Base-by-base conservation (phyloP, 2,888 invertebrate genomes). In the Pterostichus madidus region DNA sequence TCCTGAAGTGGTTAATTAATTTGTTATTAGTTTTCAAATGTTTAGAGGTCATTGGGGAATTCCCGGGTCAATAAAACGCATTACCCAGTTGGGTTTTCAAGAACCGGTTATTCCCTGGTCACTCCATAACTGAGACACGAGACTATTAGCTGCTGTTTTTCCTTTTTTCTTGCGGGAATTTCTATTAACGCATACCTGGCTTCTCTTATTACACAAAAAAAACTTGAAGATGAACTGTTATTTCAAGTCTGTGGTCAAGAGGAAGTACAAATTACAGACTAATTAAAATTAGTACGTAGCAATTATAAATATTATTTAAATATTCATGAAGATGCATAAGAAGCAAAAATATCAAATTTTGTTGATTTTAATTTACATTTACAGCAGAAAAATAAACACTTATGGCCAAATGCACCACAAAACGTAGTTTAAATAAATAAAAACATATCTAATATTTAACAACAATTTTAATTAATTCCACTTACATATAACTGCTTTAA, bases 51-150 rank as follows among this genome's bases (percentile, higher is more conserved):
- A 46, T 17, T 6, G 24, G 75, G 73, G 75, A 75, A 75, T 75
- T 75, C 49, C 75, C 52, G 17, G 75, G 75, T 75, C 75, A 75
- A 75, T 52, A 75, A 71, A 71, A 44, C 64, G 32, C 64, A 64
- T 59, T 31, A 61, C 61, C 7, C 7, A 71, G 44, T 49, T 6
- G 10, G 2, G 5, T 56, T 64, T 32, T 44, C 13, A 11, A 52
- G 32, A 75, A 75, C 75, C 75, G 52, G 75, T 75, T 75, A 75
- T 75, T 52, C 75, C 52, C 52, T n/a, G 75, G 17, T 13, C 5
- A 15, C 17, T 56, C 39, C 24, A 59, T 64, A 64, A 24, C 24
- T 24, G 13, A 11, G 13, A n/a, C 49, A 49, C 49, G 24, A 31
- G 59, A 31, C 31, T 15, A 17, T 17, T 53, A 39, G 15, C 59